A percentile compares a stretch with the other conserved stretches of the same genome.
These are phyloP conservation scores for Cecropterus lyciades DNA, from an alignment of 1,140 invertebrate genomes.

Conservation along the genomic window DNA sequence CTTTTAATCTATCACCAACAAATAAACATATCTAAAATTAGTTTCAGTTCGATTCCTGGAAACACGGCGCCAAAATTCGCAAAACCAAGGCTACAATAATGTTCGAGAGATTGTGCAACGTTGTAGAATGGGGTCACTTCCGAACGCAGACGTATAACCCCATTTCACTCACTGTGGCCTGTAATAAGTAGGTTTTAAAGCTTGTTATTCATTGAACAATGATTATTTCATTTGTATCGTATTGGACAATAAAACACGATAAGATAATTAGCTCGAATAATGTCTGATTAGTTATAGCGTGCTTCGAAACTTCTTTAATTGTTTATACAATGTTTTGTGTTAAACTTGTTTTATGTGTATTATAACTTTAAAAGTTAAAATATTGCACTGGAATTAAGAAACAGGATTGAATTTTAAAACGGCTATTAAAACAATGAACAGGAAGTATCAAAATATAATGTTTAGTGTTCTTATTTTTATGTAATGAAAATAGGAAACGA, in stretches of 20 bases:
- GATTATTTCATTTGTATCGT: not conserved
- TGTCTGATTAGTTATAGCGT: not conserved
- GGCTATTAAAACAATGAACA: not conserved
- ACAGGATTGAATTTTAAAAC: too few species aligned
- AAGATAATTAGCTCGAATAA: slow-evolving; percentile 17
- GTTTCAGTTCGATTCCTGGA: slow-evolving; percentile 9
- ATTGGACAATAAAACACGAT: slow-evolving; percentile 12
- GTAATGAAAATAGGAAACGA: too few species aligned
- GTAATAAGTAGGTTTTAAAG: not conserved
- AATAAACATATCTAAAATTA: not conserved
- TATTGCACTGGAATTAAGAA: too few species aligned
- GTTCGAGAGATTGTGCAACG: slow-evolving; percentile 39
- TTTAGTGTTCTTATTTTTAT: too few species aligned
- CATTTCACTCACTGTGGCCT: not conserved
- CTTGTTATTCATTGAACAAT: not conserved
- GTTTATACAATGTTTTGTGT: not conserved
- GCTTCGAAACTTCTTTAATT: not conserved
- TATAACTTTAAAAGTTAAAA: too few species aligned
- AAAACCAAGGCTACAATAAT: slow-evolving; percentile 30
- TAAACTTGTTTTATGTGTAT: not conserved
- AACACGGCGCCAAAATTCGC: slow-evolving; percentile 27
- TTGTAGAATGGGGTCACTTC: slow-evolving; percentile 37
- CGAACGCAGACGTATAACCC: slow-evolving; percentile 17
- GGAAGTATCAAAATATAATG: too few species aligned
- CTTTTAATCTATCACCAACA: not conserved